These are phyloP conservation scores for human (Homo sapiens) DNA, from an alignment of 2,113 vertebrate genomes.

Conservation along the genomic window GRCh38 chr4:113947501-113948000, in stretches of 20 bases:
- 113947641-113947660: background rate
- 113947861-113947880: background rate
- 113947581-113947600: no score
- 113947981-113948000: no score
- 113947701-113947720: background rate
- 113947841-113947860: background rate
- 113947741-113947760: background rate
- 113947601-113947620: no score
- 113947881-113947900: background rate
- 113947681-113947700: background rate
- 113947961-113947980: no score
- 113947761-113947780: background rate
- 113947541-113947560: accelerated
- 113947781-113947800: background rate
- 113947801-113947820: background rate
- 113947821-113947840: background rate
- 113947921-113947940: no score
- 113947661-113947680: background rate
- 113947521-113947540: accelerated
- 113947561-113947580: no score
- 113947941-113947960: no score
- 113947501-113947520: no score
- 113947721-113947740: background rate
- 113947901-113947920: background rate
- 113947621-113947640: no score